Evolutionary conservation across 2,113 vertebrate genomes (phyloP), one percentile per base, ranked within the genome.

Genomic region (Tetrax tetrax): DNA sequence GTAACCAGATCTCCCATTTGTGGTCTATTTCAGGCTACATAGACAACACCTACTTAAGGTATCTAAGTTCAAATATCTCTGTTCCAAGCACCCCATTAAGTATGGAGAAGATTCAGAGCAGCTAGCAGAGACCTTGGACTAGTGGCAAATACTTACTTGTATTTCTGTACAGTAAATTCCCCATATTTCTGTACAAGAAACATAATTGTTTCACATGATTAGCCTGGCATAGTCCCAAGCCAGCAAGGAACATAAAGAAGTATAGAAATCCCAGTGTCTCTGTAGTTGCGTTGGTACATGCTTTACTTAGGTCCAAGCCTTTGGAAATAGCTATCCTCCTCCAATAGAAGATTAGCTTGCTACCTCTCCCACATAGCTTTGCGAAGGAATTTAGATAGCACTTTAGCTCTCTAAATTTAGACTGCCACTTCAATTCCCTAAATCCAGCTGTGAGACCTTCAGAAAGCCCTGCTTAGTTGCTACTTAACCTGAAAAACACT

Each of bases 391-490:
- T 80, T 78, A 84, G 69, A 87, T 22, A 70, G 77, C n/a, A 50
- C 66, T 93, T 84, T 50, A 93, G 11, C n/a, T 54, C 47, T 70
- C 77, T 89, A 86, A 94, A 80, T 94, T 89, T 94, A 92, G 71
- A 35, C 29, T 48, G 35, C 35, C 50, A 38, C 54, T 96, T 72
- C 29, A 33, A 28, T 74, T 84, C 80, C 77, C 47, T 54, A 93
- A 96, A 74, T 91, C 77, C 68, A 95, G 65, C 72, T 87, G 71
- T 10, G 11, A 93, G 83, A 96, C 87, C 81, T 61, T 87, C 81
- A 78, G 69, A 91, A 95, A 87, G 47, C 77, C 83, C 69, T 92
- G 64, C 48, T 95, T 93, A 92, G 70, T 38, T 92, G 33, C 66
- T 87, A 45, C 51, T 84, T 89, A 93, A 70, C 53, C 64, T 89